Evolutionary conservation across 2,888 invertebrate genomes (phyloP), one percentile per base, ranked within the genome.

Genomic region (Nomada hirtipes): DNA sequence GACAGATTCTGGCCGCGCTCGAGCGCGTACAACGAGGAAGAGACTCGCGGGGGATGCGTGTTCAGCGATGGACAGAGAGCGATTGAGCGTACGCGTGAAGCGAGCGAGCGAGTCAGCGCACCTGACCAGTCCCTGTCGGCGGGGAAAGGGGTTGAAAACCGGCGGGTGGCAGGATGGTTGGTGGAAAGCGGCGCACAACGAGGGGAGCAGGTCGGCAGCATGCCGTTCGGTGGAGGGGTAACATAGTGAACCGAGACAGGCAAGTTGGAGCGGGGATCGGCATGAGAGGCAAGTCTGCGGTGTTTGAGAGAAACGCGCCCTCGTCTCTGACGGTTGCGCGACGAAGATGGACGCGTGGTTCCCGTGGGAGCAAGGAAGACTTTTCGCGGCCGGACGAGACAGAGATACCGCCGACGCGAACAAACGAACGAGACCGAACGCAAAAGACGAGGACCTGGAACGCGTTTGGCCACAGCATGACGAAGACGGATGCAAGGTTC

Each of bases 231-330:
- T 23, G 83, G 79, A 82, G 80, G 52, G 65, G 73, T 64, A 71
- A 81, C 79, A 67, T 71, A 63, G 84, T 82, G 84, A 87, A 89
- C 88, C 86, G 82, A 80, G 79, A 71, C 59, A 84, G 82, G 85
- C 82, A 69, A 61, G 82, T 72, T 65, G 64, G 70, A 67, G 23
- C 67, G 72, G 82, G 69, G 83, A 75, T 44, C 68, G 44, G 79
- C 70, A 77, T 47, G 83, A 71, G 71, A 61, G 82, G 80, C 86
- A 87, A 90, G 91, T 90, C 91, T 91, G 91, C 90, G 89, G 90
- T 85, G 87, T 86, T 85, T 84, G 84, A 86, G 88, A 79, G 87
- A 86, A 88, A 86, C 81, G 87, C 76, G 77, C 77, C 42, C 42
- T 60, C 83, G 86, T 78, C 80, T 82, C 82, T 79, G 73, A 80